These are phyloP conservation scores for Camelus dromedarius DNA, from an alignment of 2,113 vertebrate species.

Conservation along the genomic window DNA sequence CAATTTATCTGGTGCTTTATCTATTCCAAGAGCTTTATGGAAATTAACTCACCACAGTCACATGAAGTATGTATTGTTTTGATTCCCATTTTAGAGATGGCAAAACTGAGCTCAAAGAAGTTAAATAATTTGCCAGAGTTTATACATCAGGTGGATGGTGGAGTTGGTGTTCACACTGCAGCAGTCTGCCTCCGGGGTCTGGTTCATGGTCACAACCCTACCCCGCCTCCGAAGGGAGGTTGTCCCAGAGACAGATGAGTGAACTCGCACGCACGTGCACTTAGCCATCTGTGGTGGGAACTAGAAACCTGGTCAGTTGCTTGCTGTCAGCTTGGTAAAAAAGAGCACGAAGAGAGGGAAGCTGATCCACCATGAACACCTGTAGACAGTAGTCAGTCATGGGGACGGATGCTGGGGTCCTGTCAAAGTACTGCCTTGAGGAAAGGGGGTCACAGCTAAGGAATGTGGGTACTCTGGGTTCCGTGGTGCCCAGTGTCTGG, in stretches of 20 bases:
- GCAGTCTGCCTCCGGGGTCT: neutral
- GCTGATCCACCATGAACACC: accelerated
- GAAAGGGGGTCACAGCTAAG: neutral
- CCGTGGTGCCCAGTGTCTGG: neutral
- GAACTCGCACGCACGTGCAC: accelerated
- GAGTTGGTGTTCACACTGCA: accelerated
- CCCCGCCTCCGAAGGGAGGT: neutral
- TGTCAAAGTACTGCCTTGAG: neutral
- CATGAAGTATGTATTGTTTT: neutral
- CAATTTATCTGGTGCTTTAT: neutral
- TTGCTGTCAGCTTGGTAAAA: neutral
- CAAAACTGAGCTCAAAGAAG: neutral
- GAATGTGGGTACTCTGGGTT: neutral
- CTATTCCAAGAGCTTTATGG: neutral
- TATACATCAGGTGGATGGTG: too few relatives aligned
- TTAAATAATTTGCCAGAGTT: neutral
- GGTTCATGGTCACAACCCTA: neutral
- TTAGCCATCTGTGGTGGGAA: neutral
- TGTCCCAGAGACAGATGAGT: neutral
- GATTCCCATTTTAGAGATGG: neutral
- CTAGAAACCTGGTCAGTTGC: neutral
- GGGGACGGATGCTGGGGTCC: neutral
- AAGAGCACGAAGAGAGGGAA: neutral
- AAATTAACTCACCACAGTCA: neutral
- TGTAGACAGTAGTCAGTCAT: neutral